Base-by-base conservation (phyloP, 1,140 invertebrate genomes). In the Papilio aristodemus region DNA sequence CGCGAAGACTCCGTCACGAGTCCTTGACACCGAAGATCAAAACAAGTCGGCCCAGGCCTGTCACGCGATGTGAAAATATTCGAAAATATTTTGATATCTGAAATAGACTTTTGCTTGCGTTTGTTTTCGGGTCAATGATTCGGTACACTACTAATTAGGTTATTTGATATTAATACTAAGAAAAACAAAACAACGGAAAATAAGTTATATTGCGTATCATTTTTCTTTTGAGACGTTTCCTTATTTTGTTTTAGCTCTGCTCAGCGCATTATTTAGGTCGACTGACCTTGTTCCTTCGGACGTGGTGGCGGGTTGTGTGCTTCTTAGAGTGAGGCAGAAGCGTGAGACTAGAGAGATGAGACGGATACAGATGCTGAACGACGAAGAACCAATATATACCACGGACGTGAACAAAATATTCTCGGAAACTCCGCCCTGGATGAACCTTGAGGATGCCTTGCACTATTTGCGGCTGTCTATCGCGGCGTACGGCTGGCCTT, bases 401-500 rank as follows among this genome's bases (percentile, higher is more conserved):
- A 92, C 93, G 71, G 94, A 95, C 93, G 90, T 93, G 10, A 92
- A 92, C 75, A 90, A 93, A 62, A 92, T 95, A 41, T 95, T 95
- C 79, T 90, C 91, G 5, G 91, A 93, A 43, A 91, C 93, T 10
- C 95, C 95, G 0, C 87, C 90, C 1, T 97, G 96, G 96, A 97
- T 97, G 95, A 96, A 94, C 73, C 81, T 97, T 54, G 93, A 95
- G 70, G 93, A 94, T 76, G 96, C 96, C 0, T 80, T 93, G 54
- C 95, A 97, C 86, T 97, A 95, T 76, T 91, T 97, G 67, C 94
- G 95, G 80, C 93, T 96, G 75, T 96, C 97, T 0, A 94, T 96
- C 76, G 95, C 96, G 0, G 94, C 94, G n/a, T 98, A 98, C 85
- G 96, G 97, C 0, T 98, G 97, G 96, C 95, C 96, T n/a, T 96